Evolutionary conservation across 2,113 vertebrate species (phyloP).

Genomic region (Apeltes quadracus): DNA sequence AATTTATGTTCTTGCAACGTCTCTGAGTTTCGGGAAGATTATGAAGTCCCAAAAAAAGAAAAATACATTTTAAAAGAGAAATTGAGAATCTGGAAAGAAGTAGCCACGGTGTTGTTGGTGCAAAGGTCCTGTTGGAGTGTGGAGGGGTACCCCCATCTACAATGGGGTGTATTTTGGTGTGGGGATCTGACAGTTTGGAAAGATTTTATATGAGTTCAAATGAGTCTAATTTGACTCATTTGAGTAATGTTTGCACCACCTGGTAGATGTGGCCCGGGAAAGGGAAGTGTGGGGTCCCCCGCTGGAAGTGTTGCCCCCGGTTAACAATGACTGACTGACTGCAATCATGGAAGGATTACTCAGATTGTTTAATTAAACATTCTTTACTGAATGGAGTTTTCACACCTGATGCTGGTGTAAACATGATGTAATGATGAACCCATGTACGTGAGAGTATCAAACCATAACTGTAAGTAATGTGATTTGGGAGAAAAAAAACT

Average conservation of each 20-base stretch:
- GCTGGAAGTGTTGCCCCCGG: too few species aligned
- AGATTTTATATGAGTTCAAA: too few species aligned
- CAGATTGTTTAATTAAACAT: not conserved
- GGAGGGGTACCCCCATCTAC: not conserved
- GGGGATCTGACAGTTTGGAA: not conserved
- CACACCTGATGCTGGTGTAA: slow-evolving; percentile 14
- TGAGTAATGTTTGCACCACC: too few species aligned
- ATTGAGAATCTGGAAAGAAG: not conserved
- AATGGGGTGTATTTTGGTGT: not conserved
- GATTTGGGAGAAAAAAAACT: not conserved
- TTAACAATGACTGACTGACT: too few species aligned
- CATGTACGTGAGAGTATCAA: not conserved
- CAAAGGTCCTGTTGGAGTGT: not conserved
- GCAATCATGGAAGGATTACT: not conserved
- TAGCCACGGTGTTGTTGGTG: too few species aligned
- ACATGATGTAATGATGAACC: not conserved
- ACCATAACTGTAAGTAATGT: not conserved
- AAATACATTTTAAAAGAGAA: too few species aligned
- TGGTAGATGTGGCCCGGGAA: too few species aligned
- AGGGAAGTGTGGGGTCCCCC: too few species aligned
- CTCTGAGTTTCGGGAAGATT: not conserved
- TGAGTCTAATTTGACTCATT: too few species aligned
- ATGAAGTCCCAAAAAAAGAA: not conserved
- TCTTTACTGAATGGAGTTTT: not conserved
- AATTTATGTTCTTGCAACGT: slow-evolving; percentile 30